Percentiles rank a stretch among this genome's conserved stretches.
Conservation (phyloP, 2,888 invertebrate genomes). For the Tricholauxania praeusta region DNA sequence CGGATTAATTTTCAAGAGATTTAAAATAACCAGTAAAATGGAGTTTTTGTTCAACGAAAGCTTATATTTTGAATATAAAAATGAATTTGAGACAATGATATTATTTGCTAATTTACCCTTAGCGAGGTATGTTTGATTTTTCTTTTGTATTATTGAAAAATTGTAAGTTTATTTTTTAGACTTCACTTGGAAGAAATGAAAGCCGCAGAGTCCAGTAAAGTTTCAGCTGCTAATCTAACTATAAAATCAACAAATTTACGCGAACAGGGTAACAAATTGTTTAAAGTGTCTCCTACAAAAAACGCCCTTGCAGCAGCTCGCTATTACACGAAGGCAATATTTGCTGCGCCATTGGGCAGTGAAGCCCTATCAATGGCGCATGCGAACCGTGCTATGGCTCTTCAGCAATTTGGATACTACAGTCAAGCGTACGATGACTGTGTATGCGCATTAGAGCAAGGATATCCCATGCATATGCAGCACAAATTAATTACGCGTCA, state of each 20-base stretch:
- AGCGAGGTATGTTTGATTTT: too few relatives aligned
- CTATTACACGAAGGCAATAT: conserved; percentile 60
- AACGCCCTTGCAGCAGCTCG: conserved; percentile 53
- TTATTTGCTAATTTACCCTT: too few relatives aligned
- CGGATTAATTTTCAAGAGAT: too few relatives aligned
- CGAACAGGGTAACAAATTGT: conserved; percentile 56
- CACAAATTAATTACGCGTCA: conserved; percentile 57
- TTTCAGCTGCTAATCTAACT: background rate
- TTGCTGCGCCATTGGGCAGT: conserved; percentile 52
- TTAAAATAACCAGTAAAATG: too few relatives aligned
- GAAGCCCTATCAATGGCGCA: conserved; percentile 56
- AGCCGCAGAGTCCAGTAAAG: too few relatives aligned
- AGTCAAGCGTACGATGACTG: conserved; percentile 62
- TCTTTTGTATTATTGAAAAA: too few relatives aligned
- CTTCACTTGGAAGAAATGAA: too few relatives aligned
- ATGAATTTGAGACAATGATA: too few relatives aligned
- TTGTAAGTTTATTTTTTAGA: too few relatives aligned
- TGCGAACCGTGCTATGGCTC: conserved; percentile 63
- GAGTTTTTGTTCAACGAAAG: too few relatives aligned
- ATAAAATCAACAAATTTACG: conserved; percentile 49
- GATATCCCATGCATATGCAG: conserved; percentile 52
- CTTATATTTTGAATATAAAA: too few relatives aligned
- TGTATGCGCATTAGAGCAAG: conserved; percentile 55
- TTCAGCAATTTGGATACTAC: conserved; percentile 60
- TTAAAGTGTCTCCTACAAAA: conserved; percentile 29